phyloP scores from a whole-genome alignment of 2,797 vertebrate genomes.

The Columba guinea region DNA sequence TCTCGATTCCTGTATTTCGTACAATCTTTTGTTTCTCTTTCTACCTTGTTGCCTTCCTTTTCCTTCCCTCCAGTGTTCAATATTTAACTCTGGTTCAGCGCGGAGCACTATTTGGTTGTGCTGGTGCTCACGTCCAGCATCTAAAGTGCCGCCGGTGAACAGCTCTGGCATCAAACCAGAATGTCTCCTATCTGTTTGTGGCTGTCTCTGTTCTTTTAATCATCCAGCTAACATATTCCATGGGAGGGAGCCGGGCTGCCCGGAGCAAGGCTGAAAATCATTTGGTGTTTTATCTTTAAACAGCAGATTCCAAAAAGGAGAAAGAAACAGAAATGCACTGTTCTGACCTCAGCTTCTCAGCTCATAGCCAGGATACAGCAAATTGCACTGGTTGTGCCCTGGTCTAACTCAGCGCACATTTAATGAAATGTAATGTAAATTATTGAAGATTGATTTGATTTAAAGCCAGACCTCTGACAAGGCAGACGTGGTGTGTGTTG shows the following conservation, averaged over 20 bases:
- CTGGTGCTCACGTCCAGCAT: background rate
- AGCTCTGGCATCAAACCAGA: background rate
- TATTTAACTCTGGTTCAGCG: background rate
- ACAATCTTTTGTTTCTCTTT: background rate
- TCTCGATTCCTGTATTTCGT: background rate
- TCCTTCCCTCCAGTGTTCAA: background rate
- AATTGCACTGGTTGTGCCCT: background rate
- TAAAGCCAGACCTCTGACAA: conserved; percentile 31
- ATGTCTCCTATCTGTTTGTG: conserved; percentile 29
- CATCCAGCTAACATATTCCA: conserved; percentile 5
- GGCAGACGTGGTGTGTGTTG: background rate
- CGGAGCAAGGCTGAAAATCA: conserved; percentile 5
- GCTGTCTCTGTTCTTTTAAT: conserved; percentile 39
- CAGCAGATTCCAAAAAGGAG: background rate
- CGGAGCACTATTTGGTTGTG: background rate
- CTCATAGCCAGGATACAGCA: background rate
- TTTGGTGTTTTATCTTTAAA: background rate
- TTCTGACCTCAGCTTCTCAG: background rate
- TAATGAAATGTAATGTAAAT: conserved; percentile 39
- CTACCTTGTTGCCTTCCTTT: background rate
- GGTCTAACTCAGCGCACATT: background rate
- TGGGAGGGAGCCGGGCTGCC: background rate
- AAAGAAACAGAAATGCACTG: background rate
- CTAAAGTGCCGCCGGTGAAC: background rate
- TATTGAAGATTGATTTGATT: conserved; percentile 49